Evolutionary conservation across 2,113 vertebrate species (phyloP).

Genomic region (Vidua macroura): DNA sequence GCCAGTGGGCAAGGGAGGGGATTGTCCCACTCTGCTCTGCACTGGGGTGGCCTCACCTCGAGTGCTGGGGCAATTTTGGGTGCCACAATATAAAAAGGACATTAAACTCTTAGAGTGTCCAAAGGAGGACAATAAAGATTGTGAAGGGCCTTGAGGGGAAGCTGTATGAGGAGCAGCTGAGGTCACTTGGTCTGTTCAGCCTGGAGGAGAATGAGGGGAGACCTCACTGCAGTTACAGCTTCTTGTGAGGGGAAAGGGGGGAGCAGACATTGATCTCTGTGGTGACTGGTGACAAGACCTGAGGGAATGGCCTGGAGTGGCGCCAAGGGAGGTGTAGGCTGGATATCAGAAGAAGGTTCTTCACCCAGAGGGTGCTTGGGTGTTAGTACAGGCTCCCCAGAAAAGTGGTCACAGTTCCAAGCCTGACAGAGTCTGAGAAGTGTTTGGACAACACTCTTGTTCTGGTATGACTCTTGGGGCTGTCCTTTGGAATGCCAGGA

Average conservation of each 20-base stretch:
- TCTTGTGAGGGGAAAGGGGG: neutral
- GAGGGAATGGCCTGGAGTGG: rapidly evolving
- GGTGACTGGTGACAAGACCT: rapidly evolving
- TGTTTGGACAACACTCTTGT: neutral
- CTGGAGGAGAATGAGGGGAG: neutral
- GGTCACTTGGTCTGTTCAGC: neutral
- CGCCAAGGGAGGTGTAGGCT: rapidly evolving
- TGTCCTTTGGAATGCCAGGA: neutral
- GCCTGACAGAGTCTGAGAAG: neutral
- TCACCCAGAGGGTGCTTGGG: rapidly evolving
- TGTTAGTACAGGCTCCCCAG: neutral
- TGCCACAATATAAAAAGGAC: rapidly evolving
- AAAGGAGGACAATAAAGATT: neutral
- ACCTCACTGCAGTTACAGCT: neutral
- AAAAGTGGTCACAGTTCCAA: neutral
- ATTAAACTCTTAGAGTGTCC: rapidly evolving
- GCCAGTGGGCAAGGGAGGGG: rapidly evolving
- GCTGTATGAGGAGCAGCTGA: rapidly evolving
- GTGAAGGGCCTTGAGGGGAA: neutral
- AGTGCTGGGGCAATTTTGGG: neutral
- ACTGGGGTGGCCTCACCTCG: rapidly evolving
- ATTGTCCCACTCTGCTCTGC: neutral
- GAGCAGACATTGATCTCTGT: neutral
- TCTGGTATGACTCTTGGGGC: neutral
- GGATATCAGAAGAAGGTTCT: neutral